Base-by-base conservation (phyloP, 2,888 invertebrate genomes). In the Andrena bicolor region DNA sequence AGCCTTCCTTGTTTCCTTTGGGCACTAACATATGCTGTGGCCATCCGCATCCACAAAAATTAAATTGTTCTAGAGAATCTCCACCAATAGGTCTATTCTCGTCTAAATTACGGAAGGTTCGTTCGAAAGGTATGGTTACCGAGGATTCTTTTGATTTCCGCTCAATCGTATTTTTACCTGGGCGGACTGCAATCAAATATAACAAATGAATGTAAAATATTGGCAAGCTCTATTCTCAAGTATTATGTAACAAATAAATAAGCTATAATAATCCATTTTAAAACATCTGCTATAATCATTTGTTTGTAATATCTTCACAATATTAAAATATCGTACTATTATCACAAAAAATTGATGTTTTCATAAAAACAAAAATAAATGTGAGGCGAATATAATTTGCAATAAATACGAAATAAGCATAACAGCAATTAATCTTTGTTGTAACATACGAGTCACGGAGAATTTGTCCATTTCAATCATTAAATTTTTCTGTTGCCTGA, bases 21-120 rank as follows among this genome's bases (percentile, higher is more conserved):
- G 97, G 97, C 49, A 97, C 87, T 6, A 97, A 95, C 96, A 98
- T 95, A 93, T 98, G 97, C 81, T 97, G 96, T 0, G 98, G 98
- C 97, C 98, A 98, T 69, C 98, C 97, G 90, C 98, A 98, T 80
- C 98, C 98, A 94, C 98, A 98, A 95, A 97, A 97, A 94, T 97
- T 96, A 94, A 97, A 97, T 86, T 95, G 94, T 8, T 94, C 94
- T 75, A 94, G 86, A 0, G 94, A 94, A 0, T 95, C 94, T 58
- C 95, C 95, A 0, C 94, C 95, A n/a, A 95, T 93, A 0, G 97
- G 96, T 0, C 97, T 95, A 73, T 94, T 94, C 0, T 92, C 90
- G 86, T 97, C 96, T 88, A 97, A 92, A 92, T 96, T 95, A 10
- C 97, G 95, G 96, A 97, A 98, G 1, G 97, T 97, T 77, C 96